Percentiles rank a stretch among this genome's conserved stretches.
phyloP scores from a whole-genome alignment of 2,888 invertebrate species.

The Epinotia demarniana region DNA sequence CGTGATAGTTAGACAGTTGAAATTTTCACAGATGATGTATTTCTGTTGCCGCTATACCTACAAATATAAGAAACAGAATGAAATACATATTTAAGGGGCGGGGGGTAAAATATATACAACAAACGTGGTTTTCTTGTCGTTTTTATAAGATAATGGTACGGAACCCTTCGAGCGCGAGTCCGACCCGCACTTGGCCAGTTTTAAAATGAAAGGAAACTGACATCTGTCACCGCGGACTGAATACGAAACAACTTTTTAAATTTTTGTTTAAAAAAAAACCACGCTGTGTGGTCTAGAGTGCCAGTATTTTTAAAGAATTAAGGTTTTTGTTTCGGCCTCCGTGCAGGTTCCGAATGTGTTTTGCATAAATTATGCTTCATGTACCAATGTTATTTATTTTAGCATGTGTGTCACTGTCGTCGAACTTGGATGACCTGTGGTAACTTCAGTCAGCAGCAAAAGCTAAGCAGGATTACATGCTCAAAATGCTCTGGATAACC shows the following conservation, averaged over 20 bases:
- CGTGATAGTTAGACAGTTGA: too few species aligned
- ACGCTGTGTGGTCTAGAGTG: constrained; percentile 52
- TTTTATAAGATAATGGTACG: too few species aligned
- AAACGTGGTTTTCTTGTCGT: too few species aligned
- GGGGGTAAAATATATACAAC: too few species aligned
- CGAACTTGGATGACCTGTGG: constrained; percentile 19
- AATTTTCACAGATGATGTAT: too few species aligned
- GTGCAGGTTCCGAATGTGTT: constrained; percentile 38
- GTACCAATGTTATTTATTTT: constrained; percentile 26
- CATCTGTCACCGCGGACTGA: constrained; percentile 56
- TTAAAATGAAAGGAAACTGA: constrained; percentile 53
- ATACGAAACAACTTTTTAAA: constrained; percentile 50
- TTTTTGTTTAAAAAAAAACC: constrained; percentile 48
- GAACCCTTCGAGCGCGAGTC: too few species aligned
- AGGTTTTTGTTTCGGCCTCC: constrained; percentile 25
- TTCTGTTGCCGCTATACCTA: too few species aligned
- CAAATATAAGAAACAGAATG: too few species aligned
- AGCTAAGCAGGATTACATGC: background rate
- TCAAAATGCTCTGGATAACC: background rate
- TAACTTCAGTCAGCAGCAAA: background rate
- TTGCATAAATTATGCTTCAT: constrained; percentile 28
- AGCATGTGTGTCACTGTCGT: constrained; percentile 24
- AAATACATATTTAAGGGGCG: too few species aligned
- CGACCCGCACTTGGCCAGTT: too few species aligned
- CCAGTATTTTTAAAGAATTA: constrained; percentile 44